Conservation (phyloP, 2,888 invertebrate genomes). For the Bruchidius siliquastri region DNA sequence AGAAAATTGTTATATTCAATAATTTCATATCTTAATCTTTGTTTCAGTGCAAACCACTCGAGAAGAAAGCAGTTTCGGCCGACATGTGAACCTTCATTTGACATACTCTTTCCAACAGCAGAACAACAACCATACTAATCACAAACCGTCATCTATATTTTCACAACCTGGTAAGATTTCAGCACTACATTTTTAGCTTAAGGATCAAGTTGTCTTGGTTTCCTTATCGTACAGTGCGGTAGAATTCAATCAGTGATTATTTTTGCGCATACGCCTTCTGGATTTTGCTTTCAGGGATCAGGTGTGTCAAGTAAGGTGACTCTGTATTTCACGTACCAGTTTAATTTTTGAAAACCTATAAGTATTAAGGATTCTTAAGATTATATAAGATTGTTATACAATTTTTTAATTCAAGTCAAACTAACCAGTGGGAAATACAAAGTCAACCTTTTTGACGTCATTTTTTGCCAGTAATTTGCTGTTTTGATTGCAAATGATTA, state of each 20-base stretch:
- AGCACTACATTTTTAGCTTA: not conserved
- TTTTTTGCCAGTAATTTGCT: not conserved
- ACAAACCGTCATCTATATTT: slow-evolving; percentile 42
- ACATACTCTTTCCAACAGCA: slow-evolving; percentile 86
- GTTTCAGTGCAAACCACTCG: slow-evolving; percentile 59
- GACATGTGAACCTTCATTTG: slow-evolving; percentile 83
- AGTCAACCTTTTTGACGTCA: not conserved
- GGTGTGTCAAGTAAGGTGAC: too few species aligned
- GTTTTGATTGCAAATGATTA: not conserved
- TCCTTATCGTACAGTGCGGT: too few species aligned
- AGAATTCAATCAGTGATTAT: too few species aligned
- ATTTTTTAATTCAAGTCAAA: too few species aligned
- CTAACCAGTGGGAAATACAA: too few species aligned
- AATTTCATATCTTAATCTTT: slow-evolving; percentile 15
- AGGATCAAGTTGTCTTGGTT: not conserved
- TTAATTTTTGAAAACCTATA: too few species aligned
- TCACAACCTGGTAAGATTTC: slow-evolving; percentile 36
- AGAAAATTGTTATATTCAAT: too few species aligned
- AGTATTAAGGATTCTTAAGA: too few species aligned
- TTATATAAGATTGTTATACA: too few species aligned
- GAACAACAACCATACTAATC: slow-evolving; percentile 40
- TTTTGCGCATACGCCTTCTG: too few species aligned
- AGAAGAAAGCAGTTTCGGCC: slow-evolving; percentile 72
- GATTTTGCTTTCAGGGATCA: too few species aligned
- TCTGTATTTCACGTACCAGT: too few species aligned